Evolutionary conservation across 1,140 invertebrate species (phyloP).

Genomic region (Neodiprion lecontei): DNA sequence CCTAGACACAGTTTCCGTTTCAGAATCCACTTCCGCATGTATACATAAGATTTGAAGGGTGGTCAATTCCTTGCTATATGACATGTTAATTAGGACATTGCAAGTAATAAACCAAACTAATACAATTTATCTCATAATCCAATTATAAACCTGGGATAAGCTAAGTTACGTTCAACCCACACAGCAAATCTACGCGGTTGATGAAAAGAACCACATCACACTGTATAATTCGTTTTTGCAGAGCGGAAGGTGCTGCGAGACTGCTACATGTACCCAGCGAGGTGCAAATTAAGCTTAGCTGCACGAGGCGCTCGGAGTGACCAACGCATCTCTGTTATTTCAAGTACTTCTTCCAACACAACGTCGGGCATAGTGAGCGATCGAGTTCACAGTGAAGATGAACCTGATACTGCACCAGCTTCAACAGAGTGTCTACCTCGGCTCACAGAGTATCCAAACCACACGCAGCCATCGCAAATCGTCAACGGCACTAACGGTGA

Average conservation of each 20-base stretch:
- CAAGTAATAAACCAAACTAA: too few species aligned
- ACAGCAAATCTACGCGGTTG: too few species aligned
- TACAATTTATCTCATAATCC: too few species aligned
- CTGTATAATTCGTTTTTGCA: slow-evolving; percentile 31
- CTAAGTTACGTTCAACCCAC: too few species aligned
- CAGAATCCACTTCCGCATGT: too few species aligned
- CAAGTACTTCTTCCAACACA: slow-evolving; percentile 90
- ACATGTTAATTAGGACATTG: too few species aligned
- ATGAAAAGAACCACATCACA: too few species aligned
- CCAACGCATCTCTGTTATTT: slow-evolving; percentile 90
- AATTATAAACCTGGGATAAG: too few species aligned
- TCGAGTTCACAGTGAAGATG: slow-evolving; percentile 91
- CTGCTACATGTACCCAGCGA: slow-evolving; percentile 69
- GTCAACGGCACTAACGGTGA: slow-evolving; percentile 31
- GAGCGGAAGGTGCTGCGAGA: slow-evolving; percentile 63
- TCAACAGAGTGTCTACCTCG: slow-evolving; percentile 55
- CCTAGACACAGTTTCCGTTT: too few species aligned
- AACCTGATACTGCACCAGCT: slow-evolving; percentile 74
- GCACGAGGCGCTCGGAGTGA: slow-evolving; percentile 71
- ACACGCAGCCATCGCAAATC: slow-evolving; percentile 33
- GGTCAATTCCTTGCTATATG: too few species aligned
- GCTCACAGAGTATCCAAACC: slow-evolving; percentile 43
- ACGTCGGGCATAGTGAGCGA: slow-evolving; percentile 95
- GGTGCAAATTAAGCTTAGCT: slow-evolving; percentile 67
- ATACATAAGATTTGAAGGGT: too few species aligned